These are phyloP conservation scores for Fulmarus glacialis DNA, from an alignment of 2,113 vertebrate genomes.

Conservation along the genomic window DNA sequence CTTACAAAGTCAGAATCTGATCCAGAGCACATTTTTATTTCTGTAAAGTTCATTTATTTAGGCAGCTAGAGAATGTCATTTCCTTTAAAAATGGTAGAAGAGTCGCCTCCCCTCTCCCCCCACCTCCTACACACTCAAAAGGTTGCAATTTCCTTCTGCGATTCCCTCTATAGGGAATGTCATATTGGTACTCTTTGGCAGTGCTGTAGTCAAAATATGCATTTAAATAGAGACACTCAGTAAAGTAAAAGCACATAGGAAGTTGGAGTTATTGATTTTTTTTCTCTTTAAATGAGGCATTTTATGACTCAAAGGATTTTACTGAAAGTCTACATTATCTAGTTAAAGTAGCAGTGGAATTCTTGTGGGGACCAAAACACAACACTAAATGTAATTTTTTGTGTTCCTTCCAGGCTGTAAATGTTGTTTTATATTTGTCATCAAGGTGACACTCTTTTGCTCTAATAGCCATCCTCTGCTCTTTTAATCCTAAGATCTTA, in stretches of 20 bases:
- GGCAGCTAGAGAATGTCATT: neutral
- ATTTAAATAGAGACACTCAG: slow-evolving; percentile 31
- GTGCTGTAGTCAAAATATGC: neutral
- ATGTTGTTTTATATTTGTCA: neutral
- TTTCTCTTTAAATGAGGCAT: slow-evolving; percentile 7
- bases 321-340: neutral
- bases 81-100: neutral
- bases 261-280: neutral
- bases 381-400: neutral
- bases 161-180: neutral
- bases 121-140: neutral
- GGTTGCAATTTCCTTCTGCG: neutral
- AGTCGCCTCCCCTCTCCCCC: neutral
- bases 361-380: neutral
- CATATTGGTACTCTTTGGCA: neutral
- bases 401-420: neutral
- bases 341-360: neutral
- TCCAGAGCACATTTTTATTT: neutral
- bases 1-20: neutral
- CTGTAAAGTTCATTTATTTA: slow-evolving; percentile 8
- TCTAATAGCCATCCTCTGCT: neutral
- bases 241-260: slow-evolving; percentile 4
- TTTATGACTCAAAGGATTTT: slow-evolving; percentile 27
- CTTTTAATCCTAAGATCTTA: neutral
- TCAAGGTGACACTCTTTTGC: neutral